phyloP scores from a whole-genome alignment of 2,797 vertebrate genomes.

The Gambusia yucatana region DNA sequence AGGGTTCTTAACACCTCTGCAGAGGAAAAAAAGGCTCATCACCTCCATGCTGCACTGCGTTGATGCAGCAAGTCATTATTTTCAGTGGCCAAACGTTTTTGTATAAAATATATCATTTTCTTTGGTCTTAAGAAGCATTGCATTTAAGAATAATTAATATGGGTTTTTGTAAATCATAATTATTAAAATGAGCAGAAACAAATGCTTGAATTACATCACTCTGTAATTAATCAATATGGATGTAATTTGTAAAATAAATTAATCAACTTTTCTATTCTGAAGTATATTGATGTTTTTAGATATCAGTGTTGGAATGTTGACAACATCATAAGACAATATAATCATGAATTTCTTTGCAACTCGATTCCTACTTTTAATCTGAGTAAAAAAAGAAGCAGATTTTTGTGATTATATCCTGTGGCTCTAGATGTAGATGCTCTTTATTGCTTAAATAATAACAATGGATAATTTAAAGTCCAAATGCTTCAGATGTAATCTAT shows the following conservation, averaged over 20 bases:
- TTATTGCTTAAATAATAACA: slow-evolving; percentile 30
- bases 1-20: background rate
- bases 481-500: background rate
- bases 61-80: background rate
- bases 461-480: background rate
- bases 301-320: background rate
- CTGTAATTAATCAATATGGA: background rate
- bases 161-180: background rate
- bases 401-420: slow-evolving; percentile 22
- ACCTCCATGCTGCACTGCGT: background rate
- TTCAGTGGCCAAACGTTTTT: background rate
- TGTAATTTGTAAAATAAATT: background rate
- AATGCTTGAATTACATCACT: background rate
- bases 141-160: background rate
- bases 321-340: background rate
- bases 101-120: background rate
- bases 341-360: background rate
- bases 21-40: background rate
- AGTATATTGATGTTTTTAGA: background rate
- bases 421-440: slow-evolving; percentile 4
- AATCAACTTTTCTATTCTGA: background rate
- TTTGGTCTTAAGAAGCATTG: background rate
- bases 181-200: background rate
- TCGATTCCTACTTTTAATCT: slow-evolving; percentile 2
- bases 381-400: slow-evolving; percentile 15